Evolutionary conservation across 2,797 vertebrate species (phyloP).

Genomic region (Taenioides sp.): DNA sequence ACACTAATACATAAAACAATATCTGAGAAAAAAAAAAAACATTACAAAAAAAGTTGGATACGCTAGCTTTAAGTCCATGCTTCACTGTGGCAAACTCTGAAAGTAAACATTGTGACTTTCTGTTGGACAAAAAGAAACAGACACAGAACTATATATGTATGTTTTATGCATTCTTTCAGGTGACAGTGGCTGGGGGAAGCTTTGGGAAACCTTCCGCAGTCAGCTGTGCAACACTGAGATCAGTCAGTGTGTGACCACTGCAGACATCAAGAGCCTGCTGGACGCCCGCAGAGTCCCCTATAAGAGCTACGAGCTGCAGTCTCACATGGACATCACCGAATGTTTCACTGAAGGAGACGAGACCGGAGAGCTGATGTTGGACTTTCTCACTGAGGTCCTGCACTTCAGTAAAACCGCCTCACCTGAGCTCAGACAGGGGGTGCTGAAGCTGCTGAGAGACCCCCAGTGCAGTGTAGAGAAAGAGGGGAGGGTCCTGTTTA

Average conservation of each 20-base stretch:
- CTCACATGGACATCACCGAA: conserved; percentile 89
- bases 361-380: conserved; percentile 87
- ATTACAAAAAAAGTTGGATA: too few relatives aligned
- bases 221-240: conserved; percentile 76
- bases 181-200: conserved; percentile 81
- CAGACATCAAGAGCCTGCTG: conserved; percentile 76
- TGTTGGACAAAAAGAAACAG: too few relatives aligned
- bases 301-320: conserved; percentile 77
- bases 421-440: conserved; percentile 78
- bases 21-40: too few relatives aligned
- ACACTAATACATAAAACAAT: too few relatives aligned
- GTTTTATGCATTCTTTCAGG: conserved; percentile 64
- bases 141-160: too few relatives aligned
- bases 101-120: too few relatives aligned
- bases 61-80: too few relatives aligned
- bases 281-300: conserved; percentile 78
- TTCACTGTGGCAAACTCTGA: too few relatives aligned
- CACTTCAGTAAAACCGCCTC: conserved; percentile 84
- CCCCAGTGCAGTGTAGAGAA: conserved; percentile 80
- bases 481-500: conserved; percentile 85
- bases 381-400: conserved; percentile 88
- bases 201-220: conserved; percentile 81
- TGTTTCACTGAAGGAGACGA: conserved; percentile 86
- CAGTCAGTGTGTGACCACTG: conserved; percentile 79
- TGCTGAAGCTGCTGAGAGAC: conserved; percentile 81